Base-by-base conservation (phyloP, 64 coral and sea anemone genomes). In the Pocillopora verrucosa region DNA sequence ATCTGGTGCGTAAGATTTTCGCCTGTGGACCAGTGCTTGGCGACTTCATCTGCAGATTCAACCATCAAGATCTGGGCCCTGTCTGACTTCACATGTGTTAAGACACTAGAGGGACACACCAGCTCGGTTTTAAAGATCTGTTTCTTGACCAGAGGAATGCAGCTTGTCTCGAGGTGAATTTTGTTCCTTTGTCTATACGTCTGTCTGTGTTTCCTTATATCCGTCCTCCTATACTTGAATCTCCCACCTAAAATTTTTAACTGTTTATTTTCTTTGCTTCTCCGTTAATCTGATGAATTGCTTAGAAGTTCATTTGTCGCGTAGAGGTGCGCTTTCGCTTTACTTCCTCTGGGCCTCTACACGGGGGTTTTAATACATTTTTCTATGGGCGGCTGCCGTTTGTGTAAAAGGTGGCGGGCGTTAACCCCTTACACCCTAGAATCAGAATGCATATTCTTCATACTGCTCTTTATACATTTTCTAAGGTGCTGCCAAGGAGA, bases 61-160 rank as follows among this genome's bases (percentile, higher is more conserved):
- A 99, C 91, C 11, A 95, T 99, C 84, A 95, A 95, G 86, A 95
- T 99, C 78, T 99, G 97, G 97, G 90, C 97, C 78, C 77, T 99
- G 65, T 93, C 97, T 25, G 97, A 99, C 73, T 74, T 93, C 56
- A 95, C 93, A 65, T 99, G 97, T 76, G 93, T 99, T 9, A 99
- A 99, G 91, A 99, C 97, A 60, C 92, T 99, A 74, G 97, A 95
- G 76, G 97, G 97, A 13, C 97, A 99, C 20, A 92, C 68, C 30
- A 99, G 89, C 62, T 99, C 97, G 16, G 97, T 99, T 0, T 89
- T 99, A 4, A 95, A 93, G 34, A 88, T 99, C 12, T 34, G 89
- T 11, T 99, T 99, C 60, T 26, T 99, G 11, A 82, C 87, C 1
- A 89, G 88, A 65, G 93, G 97, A 34, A 99, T 99, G 97, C 97